Conservation (phyloP, 2,113 vertebrate genomes). For the Sitta europaea region DNA sequence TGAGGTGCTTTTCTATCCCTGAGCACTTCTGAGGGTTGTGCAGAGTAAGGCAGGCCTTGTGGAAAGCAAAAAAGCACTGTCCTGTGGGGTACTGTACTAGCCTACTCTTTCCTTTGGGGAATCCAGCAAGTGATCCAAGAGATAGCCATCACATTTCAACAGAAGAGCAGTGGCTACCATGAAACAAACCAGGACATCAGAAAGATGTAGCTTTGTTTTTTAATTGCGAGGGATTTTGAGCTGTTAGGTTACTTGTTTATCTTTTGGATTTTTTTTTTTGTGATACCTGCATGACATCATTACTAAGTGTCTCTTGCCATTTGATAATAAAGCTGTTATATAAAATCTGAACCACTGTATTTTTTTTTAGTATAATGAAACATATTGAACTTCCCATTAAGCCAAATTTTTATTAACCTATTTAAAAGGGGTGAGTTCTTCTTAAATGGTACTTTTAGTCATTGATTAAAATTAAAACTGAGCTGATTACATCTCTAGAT, state of each 20-base stretch:
- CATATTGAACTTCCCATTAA: neutral
- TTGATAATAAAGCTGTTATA: conserved; percentile 54
- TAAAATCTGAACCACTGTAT: neutral
- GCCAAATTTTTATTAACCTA: neutral
- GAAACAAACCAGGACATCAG: neutral
- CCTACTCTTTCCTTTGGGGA: neutral
- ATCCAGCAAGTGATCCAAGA: neutral
- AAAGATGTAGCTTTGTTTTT: neutral
- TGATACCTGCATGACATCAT: neutral
- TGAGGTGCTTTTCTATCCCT: neutral
- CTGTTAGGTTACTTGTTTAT: neutral
- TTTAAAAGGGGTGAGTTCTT: neutral
- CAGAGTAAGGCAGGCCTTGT: neutral
- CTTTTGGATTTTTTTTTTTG: neutral
- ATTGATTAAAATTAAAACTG: neutral
- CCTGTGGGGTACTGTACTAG: neutral
- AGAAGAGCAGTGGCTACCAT: neutral
- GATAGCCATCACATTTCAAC: neutral
- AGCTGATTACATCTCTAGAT: neutral
- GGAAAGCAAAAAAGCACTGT: neutral
- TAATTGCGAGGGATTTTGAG: neutral
- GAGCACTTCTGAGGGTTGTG: neutral
- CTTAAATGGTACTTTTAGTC: neutral
- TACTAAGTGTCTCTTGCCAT: conserved; percentile 3
- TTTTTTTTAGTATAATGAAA: neutral